Evolutionary conservation across 2,888 invertebrate genomes (phyloP), one percentile per base, ranked within the genome.

Genomic region (Eudemis profundana): DNA sequence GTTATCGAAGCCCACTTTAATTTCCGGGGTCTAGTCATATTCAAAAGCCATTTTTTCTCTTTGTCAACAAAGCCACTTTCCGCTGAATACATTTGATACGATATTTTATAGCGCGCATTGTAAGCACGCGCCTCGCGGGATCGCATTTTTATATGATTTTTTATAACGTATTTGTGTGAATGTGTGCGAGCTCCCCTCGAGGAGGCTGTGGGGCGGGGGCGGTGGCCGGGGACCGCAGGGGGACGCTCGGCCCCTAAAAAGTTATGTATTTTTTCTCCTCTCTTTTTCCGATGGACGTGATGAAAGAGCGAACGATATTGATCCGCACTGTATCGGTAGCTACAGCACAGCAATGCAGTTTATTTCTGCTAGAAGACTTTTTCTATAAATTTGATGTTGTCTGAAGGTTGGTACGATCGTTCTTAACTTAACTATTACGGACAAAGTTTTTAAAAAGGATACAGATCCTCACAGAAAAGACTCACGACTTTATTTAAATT

Each of bases 231-330:
- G 79, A 75, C 70, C 72, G 80, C 73, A 73, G 80, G 81, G 78
- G 82, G 82, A 77, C 71, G 79, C 27, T 77, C 84, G 82, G 84
- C 90, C 90, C 91, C 90, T 92, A 92, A 92, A 92, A 92, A 92
- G 90, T 91, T 90, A 91, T 91, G 86, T 90, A 90, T 91, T 91
- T 91, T 89, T 88, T 91, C 88, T 86, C 86, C 85, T 87, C 88
- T 89, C 59, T 91, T 91, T 90, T 91, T 89, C 89, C 82, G 85
- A 88, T 90, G 85, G 89, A 88, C 86, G 88, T 87, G 88, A 89
- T 89, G 89, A 88, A 89, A 89, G 86, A 83, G 87, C 86, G 83
- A 76, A 82, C 82, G 81, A 84, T 91, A 92, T 92, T 86, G 91
- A 92, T 89, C 89, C 83, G 81, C 72, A 77, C 73, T 72, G 76